Percentiles rank a stretch among this genome's conserved stretches.
Conservation (phyloP, 2,888 invertebrate species). For the Marasmarcha lunaedactyla region DNA sequence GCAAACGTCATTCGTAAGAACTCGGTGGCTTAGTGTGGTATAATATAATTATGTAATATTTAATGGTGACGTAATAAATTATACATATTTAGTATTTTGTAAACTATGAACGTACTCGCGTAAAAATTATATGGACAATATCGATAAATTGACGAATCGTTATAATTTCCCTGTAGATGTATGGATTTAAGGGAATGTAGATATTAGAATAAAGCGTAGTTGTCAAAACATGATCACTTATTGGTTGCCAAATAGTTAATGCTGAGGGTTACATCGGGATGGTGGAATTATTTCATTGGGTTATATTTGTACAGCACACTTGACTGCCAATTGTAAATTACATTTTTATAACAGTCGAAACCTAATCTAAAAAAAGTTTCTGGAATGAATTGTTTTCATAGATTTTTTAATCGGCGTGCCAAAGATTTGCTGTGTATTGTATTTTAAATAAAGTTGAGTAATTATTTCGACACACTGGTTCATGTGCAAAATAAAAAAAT, state of each 20-base stretch:
- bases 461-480: slow-evolving; percentile 11
- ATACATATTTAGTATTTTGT: slow-evolving; percentile 61
- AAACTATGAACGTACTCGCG: slow-evolving; percentile 65
- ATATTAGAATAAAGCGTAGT: slow-evolving; percentile 47
- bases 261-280: slow-evolving; percentile 29
- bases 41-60: slow-evolving; percentile 28
- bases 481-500: slow-evolving; percentile 24
- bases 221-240: slow-evolving; percentile 26
- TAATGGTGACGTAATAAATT: slow-evolving; percentile 39
- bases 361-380: slow-evolving; percentile 46
- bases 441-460: slow-evolving; percentile 17
- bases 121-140: slow-evolving; percentile 69
- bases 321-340: slow-evolving; percentile 66
- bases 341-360: slow-evolving; percentile 59
- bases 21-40: slow-evolving; percentile 41
- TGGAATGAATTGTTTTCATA: slow-evolving; percentile 49
- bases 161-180: slow-evolving; percentile 50
- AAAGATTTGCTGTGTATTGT: slow-evolving; percentile 23
- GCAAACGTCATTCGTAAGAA: slow-evolving; percentile 57
- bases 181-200: slow-evolving; percentile 50
- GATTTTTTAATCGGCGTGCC: slow-evolving; percentile 56
- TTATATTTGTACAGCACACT: slow-evolving; percentile 52
- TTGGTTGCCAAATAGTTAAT: slow-evolving; percentile 44
- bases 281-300: slow-evolving; percentile 59
- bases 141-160: slow-evolving; percentile 61